Evolutionary conservation across 2,113 vertebrate genomes (phyloP), one percentile per base, ranked within the genome.

Genomic region (Pithys albifrons): DNA sequence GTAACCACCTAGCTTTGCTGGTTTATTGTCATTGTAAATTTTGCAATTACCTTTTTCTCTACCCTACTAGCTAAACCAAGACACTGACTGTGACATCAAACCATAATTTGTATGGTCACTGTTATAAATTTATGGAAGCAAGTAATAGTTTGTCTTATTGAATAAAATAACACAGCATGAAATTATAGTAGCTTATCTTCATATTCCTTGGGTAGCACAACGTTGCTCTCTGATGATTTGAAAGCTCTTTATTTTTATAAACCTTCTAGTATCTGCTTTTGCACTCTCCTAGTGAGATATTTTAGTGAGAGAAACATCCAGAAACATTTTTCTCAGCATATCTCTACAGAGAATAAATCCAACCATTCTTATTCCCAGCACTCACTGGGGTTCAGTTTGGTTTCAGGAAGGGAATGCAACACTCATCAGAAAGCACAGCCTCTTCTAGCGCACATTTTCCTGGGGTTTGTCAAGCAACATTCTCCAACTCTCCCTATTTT

Each of bases 131-230:
- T 78, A 57, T 93, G 93, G 87, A 91, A 95, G 75, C 72, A 86
- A 93, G 76, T 84, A 95, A 89, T 64, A 86, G 89, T 93, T 95
- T 92, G 61, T 87, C 89, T 92, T 57, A 81, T 31, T 48, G 88
- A 91, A 95, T 92, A 95, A 95, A 95, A 97, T 89, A 95, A 91
- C 91, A 93, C 39, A 91, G 94, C 52, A 9, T 95, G 94, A 97
- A 95, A 96, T 91, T 91, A 92, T 59, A 84, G 70, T 72, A 87
- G 57, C 83, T 89, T 92, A 93, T 93, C 93, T 93, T 89, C 73
- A 48, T 84, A 92, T 91, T 96, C 89, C 73, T 95, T 87, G 88
- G 92, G 77, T 62, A 89, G 81, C 74, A 93, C 41, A 69, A 19
- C 72, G 65, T 91, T 96, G 65, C 45, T 93, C 29, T 93, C 83